These are phyloP conservation scores for Lymantria monacha DNA, from an alignment of 2,888 invertebrate genomes.

Conservation along the genomic window DNA sequence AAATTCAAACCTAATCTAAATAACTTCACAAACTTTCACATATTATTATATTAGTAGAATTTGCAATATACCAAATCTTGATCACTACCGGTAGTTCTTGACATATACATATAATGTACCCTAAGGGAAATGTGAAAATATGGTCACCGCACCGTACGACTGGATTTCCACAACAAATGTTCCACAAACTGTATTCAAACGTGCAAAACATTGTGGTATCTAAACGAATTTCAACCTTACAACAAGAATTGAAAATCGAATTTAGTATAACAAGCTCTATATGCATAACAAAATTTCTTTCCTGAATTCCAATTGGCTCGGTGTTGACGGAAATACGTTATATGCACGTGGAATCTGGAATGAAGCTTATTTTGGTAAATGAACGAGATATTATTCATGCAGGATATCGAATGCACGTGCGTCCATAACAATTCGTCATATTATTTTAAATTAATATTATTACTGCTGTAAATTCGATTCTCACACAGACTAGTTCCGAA, in stretches of 20 bases:
- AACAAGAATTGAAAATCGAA: conserved; percentile 10
- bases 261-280: conserved; percentile 7
- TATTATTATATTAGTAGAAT: too few species aligned
- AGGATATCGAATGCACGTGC: conserved; percentile 1
- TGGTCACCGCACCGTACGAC: conserved; percentile 36
- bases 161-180: conserved; percentile 41
- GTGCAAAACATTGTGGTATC: conserved; percentile 16
- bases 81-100: conserved; percentile 20
- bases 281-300: conserved; percentile 31
- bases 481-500: too few species aligned
- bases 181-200: conserved; percentile 34
- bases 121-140: conserved; percentile 46
- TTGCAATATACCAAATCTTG: conserved; percentile 6
- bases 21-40: too few species aligned
- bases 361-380: conserved; percentile 31
- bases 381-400: conserved; percentile 26
- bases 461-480: too few species aligned
- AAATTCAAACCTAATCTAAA: too few species aligned
- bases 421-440: too few species aligned
- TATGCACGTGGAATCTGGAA: conserved; percentile 39
- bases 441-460: too few species aligned
- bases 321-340: conserved; percentile 45
- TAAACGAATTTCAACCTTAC: conserved; percentile 23
- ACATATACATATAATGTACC: conserved; percentile 32
- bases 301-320: conserved; percentile 31